These are phyloP conservation scores for Oceanodroma leucorhoa DNA, from an alignment of 2,797 vertebrate species.

Conservation along the genomic window DNA sequence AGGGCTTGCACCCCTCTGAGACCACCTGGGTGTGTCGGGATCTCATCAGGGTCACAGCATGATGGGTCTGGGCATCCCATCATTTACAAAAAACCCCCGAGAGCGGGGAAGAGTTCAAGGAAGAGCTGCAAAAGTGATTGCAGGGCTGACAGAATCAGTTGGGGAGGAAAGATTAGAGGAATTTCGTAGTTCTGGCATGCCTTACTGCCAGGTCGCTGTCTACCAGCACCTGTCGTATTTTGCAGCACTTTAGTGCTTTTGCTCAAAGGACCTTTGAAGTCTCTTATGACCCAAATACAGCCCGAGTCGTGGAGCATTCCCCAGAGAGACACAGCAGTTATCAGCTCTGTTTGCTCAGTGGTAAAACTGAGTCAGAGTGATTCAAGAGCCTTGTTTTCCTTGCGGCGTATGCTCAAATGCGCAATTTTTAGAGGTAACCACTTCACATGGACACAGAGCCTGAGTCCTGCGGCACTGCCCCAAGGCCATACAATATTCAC, in stretches of 20 bases:
- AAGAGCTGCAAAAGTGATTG: neutral
- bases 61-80: neutral
- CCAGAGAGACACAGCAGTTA: neutral
- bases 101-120: neutral
- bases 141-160: neutral
- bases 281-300: conserved; percentile 40
- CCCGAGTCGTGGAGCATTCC: neutral
- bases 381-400: neutral
- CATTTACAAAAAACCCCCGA: neutral
- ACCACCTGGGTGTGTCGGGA: neutral
- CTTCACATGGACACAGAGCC: neutral
- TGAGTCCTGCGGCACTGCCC: accelerated
- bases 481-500: neutral
- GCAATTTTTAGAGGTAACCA: neutral
- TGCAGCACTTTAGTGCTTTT: conserved; percentile 11
- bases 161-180: neutral
- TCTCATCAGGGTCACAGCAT: neutral
- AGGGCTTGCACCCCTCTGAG: neutral
- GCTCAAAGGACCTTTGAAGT: conserved; percentile 36
- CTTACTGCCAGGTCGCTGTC: neutral
- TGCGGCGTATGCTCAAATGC: neutral
- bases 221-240: neutral
- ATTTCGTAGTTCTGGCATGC: neutral
- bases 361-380: conserved; percentile 34
- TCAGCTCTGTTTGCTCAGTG: neutral